Evolutionary conservation across 92 coral and sea anemone species (phyloP), one percentile per base, ranked within the genome.

Genomic region (Paragorgia papillata): DNA sequence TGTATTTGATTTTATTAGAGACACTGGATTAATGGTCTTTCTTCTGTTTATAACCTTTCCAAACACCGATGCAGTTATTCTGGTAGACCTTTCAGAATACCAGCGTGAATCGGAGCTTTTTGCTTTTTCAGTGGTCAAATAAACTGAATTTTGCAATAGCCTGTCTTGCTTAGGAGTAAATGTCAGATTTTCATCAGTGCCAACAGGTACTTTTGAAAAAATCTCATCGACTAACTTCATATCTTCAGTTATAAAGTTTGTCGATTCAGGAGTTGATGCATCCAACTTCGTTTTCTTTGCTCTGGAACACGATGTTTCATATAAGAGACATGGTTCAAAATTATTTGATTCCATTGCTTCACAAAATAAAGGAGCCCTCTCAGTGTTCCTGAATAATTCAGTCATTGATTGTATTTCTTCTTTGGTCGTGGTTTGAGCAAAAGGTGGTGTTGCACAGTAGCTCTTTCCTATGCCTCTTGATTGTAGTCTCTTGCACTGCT

Each of bases 1-100:
- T 50, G 64, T 20, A 14, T 76, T 58, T 29, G 79, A 9, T 76
- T 57, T n/a, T 15, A 53, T 26, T 25, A 37, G 25, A 2, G 80
- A 55, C 50, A 15, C 19, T 68, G 65, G 65, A 13, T 80, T 20
- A 61, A 15, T 74, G 30, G 73, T 35, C 70, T 62, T 71, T 50
- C 84, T 55, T 34, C 73, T 41, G 32, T 62, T 84, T 31, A 66
- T 57, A 20, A 55, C 81, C 63, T 66, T 66, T 46, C 85, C 83
- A 49, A 67, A 83, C n/a, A 27, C 49, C 3, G 73, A 58, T 20
- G 80, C 62, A 14, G 75, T 62, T 25, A 44, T 28, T 9, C 74
- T 17, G 0, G n/a, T 66, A 32, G 50, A 34, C 63, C 61, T 21
- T 56, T 49, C 57, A 29, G 25, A 30, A 50, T 77, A 77, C 82